Evolutionary conservation across 2,888 invertebrate species (phyloP), one percentile per base, ranked within the genome.

Genomic region (Patella depressa): DNA sequence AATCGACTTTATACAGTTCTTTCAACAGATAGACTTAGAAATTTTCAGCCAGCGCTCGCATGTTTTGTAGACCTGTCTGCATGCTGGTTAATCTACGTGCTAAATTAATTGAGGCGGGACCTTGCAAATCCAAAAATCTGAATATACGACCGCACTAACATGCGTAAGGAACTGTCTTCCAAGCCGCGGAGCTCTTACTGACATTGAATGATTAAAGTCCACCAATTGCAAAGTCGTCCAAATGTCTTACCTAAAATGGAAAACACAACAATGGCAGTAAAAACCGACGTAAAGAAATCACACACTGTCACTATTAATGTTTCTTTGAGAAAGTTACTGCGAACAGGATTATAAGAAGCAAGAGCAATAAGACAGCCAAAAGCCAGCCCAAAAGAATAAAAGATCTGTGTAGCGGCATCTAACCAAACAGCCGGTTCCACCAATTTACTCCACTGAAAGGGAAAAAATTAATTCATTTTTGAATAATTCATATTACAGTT

Each of bases 371-470:
- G 93, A 2, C 97, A 97, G 2, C 98, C 98, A 92, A 98, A 98
- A 11, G 97, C 98, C 79, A 98, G 93, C 2, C 98, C 98, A 91
- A 97, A 96, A 0, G 97, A 97, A 92, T 98, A 98, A 93, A 98
- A 98, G 2, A 98, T 98, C 93, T 98, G 98, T 0, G 98, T 98
- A 1, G 98, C 98, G 3, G 98, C 98, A 90, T 98, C 98, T 86
- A 98, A 93, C 98, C 98, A 98, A 0, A 98, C 97, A 3, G 95
- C 96, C 0, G 98, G 97, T 85, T 97, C 95, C 73, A 95, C 92
- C 34, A 98, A 93, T 89, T 96, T 97, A 84, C 95, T 95, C 89
- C 96, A 97, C 93, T 96, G 92, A 34, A 92, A 91, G 75, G 69
- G 80, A 85, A 82, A 54, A 19, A 45, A 45, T 5, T 34, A 45